phyloP scores from a whole-genome alignment of 2,797 vertebrate species.

The Alcedo atthis region DNA sequence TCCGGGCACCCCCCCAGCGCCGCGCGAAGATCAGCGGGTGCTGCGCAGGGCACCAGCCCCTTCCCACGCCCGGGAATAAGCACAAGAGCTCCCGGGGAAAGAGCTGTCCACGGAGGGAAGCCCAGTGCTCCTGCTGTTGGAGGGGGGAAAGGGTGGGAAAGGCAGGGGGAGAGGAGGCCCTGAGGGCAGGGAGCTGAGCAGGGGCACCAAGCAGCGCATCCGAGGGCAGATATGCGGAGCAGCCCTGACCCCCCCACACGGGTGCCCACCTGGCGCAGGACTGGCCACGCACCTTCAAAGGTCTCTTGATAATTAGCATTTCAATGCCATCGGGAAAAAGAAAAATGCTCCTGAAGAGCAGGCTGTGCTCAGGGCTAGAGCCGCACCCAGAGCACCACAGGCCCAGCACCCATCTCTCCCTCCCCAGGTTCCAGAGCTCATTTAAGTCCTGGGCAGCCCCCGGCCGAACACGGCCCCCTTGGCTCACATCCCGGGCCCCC shows the following conservation, averaged over 20 bases:
- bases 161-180: no score
- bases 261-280: no score
- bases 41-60: rapidly evolving
- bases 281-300: rapidly evolving
- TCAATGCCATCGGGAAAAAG: not conserved
- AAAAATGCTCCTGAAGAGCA: rapidly evolving
- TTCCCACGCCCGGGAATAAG: not conserved
- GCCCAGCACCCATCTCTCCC: not conserved
- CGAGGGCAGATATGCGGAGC: not conserved
- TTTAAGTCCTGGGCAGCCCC: not conserved
- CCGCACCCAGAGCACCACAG: not conserved
- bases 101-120: rapidly evolving
- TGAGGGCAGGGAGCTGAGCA: not conserved
- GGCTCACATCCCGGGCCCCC: rapidly evolving
- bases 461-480: rapidly evolving
- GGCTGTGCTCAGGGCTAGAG: not conserved
- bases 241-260: not conserved
- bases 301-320: no score
- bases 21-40: not conserved
- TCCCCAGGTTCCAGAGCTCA: not conserved
- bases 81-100: not conserved
- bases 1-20: not conserved
- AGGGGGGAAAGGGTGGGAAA: no score
- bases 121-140: not conserved
- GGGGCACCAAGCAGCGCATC: rapidly evolving